Evolutionary conservation across 2,888 invertebrate genomes (phyloP).

Genomic region (Agonopterix heracliana): DNA sequence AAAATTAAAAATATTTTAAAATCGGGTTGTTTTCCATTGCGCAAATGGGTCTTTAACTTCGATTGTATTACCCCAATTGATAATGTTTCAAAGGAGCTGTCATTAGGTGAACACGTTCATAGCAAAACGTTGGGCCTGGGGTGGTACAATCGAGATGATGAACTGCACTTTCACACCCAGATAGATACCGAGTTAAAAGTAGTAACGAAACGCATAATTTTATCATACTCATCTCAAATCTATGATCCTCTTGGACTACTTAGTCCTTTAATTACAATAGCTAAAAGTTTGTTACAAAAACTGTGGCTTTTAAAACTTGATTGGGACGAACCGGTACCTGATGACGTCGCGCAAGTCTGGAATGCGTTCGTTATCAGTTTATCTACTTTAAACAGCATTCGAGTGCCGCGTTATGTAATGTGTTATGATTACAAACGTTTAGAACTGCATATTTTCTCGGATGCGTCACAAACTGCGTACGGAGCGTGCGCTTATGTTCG

Average conservation of each 20-base stretch:
- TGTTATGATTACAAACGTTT: not conserved
- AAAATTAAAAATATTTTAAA: not conserved
- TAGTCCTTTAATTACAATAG: constrained; percentile 13
- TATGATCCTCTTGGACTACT: constrained; percentile 22
- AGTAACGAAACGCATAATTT: constrained; percentile 19
- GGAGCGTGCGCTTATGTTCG: constrained; percentile 16
- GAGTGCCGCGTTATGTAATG: constrained; percentile 12
- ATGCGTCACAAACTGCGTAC: constrained; percentile 15
- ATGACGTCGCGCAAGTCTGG: constrained; percentile 10
- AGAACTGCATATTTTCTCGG: constrained; percentile 20
- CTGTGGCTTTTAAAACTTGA: constrained; percentile 18
- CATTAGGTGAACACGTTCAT: constrained; percentile 9
- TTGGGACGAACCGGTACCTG: constrained; percentile 22
- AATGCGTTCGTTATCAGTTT: constrained; percentile 6
- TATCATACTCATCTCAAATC: constrained; percentile 18
- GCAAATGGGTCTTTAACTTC: constrained; percentile 20
- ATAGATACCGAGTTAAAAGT: not conserved
- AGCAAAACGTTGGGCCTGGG: constrained; percentile 16
- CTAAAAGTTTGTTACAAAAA: constrained; percentile 23
- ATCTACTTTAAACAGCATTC: constrained; percentile 5
- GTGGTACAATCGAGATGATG: constrained; percentile 10
- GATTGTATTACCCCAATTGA: too few species aligned
- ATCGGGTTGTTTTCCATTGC: constrained; percentile 17
- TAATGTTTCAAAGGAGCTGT: constrained; percentile 4
- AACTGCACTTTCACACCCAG: constrained; percentile 13